These are phyloP conservation scores for Clarias pachynema DNA, from an alignment of 2,797 vertebrate species.

Conservation along the genomic window DNA sequence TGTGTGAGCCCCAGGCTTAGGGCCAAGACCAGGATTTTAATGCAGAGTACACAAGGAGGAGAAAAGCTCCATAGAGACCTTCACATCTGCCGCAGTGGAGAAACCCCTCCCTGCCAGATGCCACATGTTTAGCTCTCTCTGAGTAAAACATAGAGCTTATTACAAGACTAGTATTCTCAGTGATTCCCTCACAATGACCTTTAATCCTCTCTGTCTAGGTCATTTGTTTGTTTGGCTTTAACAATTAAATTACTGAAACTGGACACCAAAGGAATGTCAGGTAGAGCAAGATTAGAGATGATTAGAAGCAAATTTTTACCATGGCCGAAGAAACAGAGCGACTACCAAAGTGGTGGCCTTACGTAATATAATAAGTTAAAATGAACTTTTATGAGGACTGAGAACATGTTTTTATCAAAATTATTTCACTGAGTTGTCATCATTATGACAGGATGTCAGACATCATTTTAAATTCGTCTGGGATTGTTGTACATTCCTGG, in stretches of 20 bases:
- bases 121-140: slow-evolving; percentile 29
- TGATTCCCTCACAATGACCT: slow-evolving; percentile 19
- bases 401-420: background rate
- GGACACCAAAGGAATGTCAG: slow-evolving; percentile 5
- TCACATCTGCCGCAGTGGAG: slow-evolving; percentile 50
- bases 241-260: slow-evolving; percentile 4
- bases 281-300: slow-evolving; percentile 13
- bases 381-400: background rate
- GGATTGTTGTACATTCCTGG: background rate
- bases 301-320: slow-evolving; percentile 34
- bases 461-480: background rate
- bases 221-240: slow-evolving; percentile 41
- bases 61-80: slow-evolving; percentile 44
- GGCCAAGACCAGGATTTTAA: slow-evolving; percentile 37
- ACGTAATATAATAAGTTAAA: background rate
- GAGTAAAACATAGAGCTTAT: slow-evolving; percentile 30
- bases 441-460: background rate
- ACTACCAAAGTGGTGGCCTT: background rate
- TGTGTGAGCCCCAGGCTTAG: slow-evolving; percentile 36
- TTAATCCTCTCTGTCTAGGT: slow-evolving; percentile 7
- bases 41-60: slow-evolving; percentile 40
- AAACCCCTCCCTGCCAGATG: slow-evolving; percentile 41
- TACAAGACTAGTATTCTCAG: slow-evolving; percentile 21
- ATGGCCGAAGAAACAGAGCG: background rate
- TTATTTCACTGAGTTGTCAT: background rate